These are phyloP conservation scores for Idaea aversata DNA, from an alignment of 2,888 invertebrate species.

Conservation along the genomic window DNA sequence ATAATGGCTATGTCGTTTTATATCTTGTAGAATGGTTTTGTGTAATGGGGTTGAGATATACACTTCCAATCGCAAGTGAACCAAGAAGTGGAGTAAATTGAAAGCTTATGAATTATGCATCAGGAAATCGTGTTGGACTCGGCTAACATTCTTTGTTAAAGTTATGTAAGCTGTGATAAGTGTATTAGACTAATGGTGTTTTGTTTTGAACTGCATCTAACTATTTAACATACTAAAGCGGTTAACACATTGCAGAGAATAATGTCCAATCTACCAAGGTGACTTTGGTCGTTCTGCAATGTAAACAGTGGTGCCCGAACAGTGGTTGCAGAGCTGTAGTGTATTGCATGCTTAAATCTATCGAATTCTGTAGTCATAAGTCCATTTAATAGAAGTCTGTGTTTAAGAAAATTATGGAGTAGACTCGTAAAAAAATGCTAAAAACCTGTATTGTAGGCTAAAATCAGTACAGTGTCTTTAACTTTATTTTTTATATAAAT, in stretches of 20 bases:
- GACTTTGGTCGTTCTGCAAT: no score
- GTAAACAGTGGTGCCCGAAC: no score
- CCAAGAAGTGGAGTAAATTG: not conserved
- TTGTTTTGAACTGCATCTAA: not conserved
- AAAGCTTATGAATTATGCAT: conserved; percentile 1
- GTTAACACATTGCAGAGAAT: not conserved
- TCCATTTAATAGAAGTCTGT: no score
- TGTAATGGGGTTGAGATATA: not conserved
- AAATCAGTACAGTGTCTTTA: no score
- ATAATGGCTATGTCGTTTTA: not conserved
- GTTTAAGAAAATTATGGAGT: no score
- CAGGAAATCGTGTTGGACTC: conserved; percentile 12
- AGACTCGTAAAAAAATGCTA: no score
- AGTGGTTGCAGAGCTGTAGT: no score
- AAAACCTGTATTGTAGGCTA: no score
- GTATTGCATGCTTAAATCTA: no score
- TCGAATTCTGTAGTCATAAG: no score
- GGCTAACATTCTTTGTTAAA: conserved; percentile 9
- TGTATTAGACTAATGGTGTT: not conserved
- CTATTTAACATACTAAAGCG: not conserved
- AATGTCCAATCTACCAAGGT: no score
- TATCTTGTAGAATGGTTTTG: not conserved
- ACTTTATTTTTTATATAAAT: no score
- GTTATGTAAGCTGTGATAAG: conserved; percentile 16
- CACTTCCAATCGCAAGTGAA: not conserved